These are phyloP conservation scores for Sebastes itinus DNA, from an alignment of 2,797 vertebrate species.

Conservation along the genomic window DNA sequence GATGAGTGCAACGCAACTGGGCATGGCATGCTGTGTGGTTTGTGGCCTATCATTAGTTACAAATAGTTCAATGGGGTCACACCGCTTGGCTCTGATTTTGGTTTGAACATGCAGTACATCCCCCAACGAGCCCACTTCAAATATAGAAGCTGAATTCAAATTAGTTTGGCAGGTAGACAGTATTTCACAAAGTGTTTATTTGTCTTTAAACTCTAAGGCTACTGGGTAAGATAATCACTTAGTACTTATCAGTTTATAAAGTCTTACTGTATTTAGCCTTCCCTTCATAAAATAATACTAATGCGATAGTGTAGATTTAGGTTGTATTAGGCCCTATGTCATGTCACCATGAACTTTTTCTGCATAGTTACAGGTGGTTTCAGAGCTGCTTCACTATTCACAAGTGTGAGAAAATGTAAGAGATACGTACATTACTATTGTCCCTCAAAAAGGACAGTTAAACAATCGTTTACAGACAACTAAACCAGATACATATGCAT, in stretches of 20 bases:
- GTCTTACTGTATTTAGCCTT: background rate
- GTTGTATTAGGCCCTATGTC: background rate
- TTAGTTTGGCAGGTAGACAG: background rate
- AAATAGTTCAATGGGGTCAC: conserved; percentile 75
- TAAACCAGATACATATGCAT: background rate
- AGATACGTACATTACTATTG: background rate
- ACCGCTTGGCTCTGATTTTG: conserved; percentile 45
- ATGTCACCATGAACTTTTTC: background rate
- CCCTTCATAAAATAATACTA: background rate
- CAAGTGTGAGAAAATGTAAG: background rate
- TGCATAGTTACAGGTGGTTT: conserved; percentile 47
- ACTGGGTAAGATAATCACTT: background rate
- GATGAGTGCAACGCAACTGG: conserved; percentile 69
- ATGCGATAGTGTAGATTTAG: background rate
- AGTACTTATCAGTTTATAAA: background rate
- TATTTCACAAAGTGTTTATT: background rate
- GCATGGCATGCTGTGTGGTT: conserved; percentile 56
- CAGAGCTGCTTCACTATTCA: background rate
- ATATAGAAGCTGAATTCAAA: conserved; percentile 1
- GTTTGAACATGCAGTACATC: conserved; percentile 24
- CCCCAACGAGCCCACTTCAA: conserved; percentile 8
- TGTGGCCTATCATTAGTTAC: conserved; percentile 76
- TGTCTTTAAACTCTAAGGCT: background rate
- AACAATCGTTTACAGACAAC: background rate
- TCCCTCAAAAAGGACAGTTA: background rate